Evolutionary conservation across 2,113 vertebrate species (phyloP), one percentile per base, ranked within the genome.

Genomic region (Sander lucioperca): DNA sequence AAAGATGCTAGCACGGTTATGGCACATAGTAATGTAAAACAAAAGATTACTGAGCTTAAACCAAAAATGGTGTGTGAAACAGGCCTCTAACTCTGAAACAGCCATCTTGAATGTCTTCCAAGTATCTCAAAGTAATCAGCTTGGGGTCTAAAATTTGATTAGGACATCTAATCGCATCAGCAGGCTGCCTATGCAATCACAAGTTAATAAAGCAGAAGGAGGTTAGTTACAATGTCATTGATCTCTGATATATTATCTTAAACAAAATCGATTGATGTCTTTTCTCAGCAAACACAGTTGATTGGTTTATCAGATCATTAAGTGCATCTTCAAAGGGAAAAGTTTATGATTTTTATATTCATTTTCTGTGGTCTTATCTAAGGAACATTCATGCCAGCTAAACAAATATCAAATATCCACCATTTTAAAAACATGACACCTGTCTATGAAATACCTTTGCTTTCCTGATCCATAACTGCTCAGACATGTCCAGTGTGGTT

Each of bases 401-500:
- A 67, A 62, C 12, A 45, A 27, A 65, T 65, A 66, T 66, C 12
- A 45, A 27, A 65, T 65, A 13, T 77, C 27, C 15, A 36, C 23
- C 6, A 21, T 56, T 51, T 80, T 27, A 58, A 47, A 10, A 53
- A 30, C 33, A 43, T 3, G 66, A 18, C 16, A 47, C 6, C 18
- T n/a, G 33, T 65, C 1, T 48, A 12, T 59, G 18, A 73, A 51
- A 64, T 58, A 4, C 11, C 0, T 59, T 47, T 61, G 53, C 36
- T 89, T 84, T 94, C 95, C 96, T 96, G 95, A 91, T 94, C 91
- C 1, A 0, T 36, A 47, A 23, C 67, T 9, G 27, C n/a, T 57
- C 77, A 98, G 98, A 99, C 88, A 98, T 99, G 96, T 94, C 97
- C 95, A 0, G 96, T 50, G 95, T 99, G 5, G 18, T 99, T 53